phyloP scores from a whole-genome alignment of 2,113 vertebrate genomes.

The Stictonetta naevosa region DNA sequence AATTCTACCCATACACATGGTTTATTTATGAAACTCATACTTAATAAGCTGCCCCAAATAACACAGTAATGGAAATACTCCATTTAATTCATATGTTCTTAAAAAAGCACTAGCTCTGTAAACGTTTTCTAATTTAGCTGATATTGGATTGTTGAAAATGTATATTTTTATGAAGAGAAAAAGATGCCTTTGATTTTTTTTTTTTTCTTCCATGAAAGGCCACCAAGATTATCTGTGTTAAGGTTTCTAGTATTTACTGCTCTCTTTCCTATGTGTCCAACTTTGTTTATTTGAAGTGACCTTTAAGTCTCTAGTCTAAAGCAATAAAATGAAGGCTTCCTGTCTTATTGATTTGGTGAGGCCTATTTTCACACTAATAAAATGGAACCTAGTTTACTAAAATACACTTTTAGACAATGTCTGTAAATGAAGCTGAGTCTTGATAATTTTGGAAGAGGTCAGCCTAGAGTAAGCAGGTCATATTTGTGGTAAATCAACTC shows the following conservation, averaged over 20 bases:
- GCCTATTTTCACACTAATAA: conserved; percentile 81
- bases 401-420: conserved; percentile 70
- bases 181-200: neutral
- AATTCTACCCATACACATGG: neutral
- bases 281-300: conserved; percentile 77
- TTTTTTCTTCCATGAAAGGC: neutral
- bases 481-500: conserved; percentile 80
- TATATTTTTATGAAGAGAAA: neutral
- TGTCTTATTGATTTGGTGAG: conserved; percentile 78
- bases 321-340: conserved; percentile 80
- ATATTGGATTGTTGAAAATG: neutral
- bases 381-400: conserved; percentile 82
- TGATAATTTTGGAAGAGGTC: conserved; percentile 75
- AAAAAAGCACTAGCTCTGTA: neutral
- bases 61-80: neutral
- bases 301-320: conserved; percentile 71
- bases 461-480: conserved; percentile 71
- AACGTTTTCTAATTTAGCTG: neutral
- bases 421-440: conserved; percentile 71
- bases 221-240: conserved; percentile 38
- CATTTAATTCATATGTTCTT: neutral
- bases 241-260: conserved; percentile 64
- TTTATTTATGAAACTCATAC: neutral
- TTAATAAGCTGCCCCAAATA: neutral
- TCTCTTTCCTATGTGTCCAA: conserved; percentile 54